Evolutionary conservation across 1,140 invertebrate genomes (phyloP), one percentile per base, ranked within the genome.

Genomic region (Drosophila obscura): DNA sequence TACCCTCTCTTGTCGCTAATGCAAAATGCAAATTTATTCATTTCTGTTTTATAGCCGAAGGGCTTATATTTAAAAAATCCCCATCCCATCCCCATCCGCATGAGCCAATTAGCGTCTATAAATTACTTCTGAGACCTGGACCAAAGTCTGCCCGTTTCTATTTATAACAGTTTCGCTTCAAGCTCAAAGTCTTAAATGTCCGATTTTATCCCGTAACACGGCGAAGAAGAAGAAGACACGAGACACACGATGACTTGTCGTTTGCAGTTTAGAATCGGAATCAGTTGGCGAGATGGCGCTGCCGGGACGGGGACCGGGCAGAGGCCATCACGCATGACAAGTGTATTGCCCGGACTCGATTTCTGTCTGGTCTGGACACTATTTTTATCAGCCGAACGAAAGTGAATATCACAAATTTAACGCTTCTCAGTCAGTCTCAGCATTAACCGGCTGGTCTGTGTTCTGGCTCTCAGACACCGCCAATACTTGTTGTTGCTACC

Each of bases 381-480:
- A 83, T 87, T 87, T 87, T 80, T 83, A 87, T 79, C 83, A 51
- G 51, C 55, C 62, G 39, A 88, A 80, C 72, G 83, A 87, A 87
- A 87, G 83, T 87, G 83, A 87, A 83, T 75, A 83, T 79, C 68
- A 26, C 61, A 81, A 63, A 69, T 66, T 77, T 51, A 60, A 64
- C 59, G 77, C 52, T 68, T 59, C 61, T 55, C 63, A 66, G 55
- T 35, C 49, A 13, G 64, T 63, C 51, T 31, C 31, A 22, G 50
- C 53, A 46, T 35, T 16, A 67, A 73, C 62, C 67, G 58, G 73
- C 62, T 76, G 31, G 28, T 11, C 11, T 48, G 43, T n/a, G 49
- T 13, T 35, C 15, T 52, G 13, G 22, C 15, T 9, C 48, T 24
- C 13, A 66, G 74, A 76, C 59, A 77, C 39, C 35, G 11, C 46